Evolutionary conservation across 2,888 invertebrate genomes (phyloP), one percentile per base, ranked within the genome.

Genomic region (Nineta flava): DNA sequence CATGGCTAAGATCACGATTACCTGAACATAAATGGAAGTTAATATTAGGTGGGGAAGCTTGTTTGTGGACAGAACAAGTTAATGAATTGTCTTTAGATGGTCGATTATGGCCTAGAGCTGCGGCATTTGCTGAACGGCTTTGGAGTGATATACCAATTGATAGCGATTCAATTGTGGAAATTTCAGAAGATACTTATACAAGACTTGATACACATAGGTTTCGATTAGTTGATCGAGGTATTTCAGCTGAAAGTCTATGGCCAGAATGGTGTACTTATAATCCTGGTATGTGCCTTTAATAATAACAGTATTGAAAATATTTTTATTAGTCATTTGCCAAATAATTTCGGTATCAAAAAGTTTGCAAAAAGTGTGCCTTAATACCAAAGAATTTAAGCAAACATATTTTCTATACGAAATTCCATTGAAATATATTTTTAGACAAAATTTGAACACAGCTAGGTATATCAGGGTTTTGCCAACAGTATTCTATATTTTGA

Each of bases 11-110:
- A 32, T 66, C 69, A 62, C 64, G 64, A 40, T 58, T 71, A 19
- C 54, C 55, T 2, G 55, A 58, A 52, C 15, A 19, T 3, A 45
- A 65, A 50, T 61, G 66, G 50, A 61, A 65, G 21, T 61, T 71
- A 41, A 65, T 79, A 13, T 65, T 82, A 47, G 91, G 90, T 1
- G 87, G 85, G 2, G 86, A 87, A 62, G 87, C 80, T 13, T 85
- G 87, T 53, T 72, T 87, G 57, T 92, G 91, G 91, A 82, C 79
- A 47, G 91, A 91, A 65, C 88, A 87, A 69, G 76, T 81, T 40
- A 83, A 79, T 52, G 75, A 83, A 58, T 74, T 75, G 48, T 81
- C 83, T 47, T 64, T 87, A 57, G 87, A 87, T 62, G 77, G 82
- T 55, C 75, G 88, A 59, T 69, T 90, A 59, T 90, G 88, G 88